Conservation (phyloP, 1,140 invertebrate species). For the Sweltsa coloradensis region DNA sequence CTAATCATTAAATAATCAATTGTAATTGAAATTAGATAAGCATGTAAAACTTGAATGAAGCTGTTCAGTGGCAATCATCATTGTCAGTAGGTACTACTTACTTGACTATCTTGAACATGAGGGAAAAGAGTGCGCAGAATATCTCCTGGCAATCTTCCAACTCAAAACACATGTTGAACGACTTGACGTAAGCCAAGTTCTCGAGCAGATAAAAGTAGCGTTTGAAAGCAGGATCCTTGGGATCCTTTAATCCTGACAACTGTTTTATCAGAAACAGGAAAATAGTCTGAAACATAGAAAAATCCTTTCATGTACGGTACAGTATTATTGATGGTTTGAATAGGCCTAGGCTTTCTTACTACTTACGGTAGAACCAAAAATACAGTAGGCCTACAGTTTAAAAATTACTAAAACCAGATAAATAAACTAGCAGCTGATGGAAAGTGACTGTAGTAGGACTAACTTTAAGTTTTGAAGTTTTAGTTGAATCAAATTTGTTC, state of each 20-base stretch:
- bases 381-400: too few relatives aligned
- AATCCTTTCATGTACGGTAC: too few relatives aligned
- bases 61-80: too few relatives aligned
- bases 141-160: slow-evolving; percentile 95
- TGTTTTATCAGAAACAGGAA: slow-evolving; percentile 95
- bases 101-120: slow-evolving; percentile 97
- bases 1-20: slow-evolving; percentile 6
- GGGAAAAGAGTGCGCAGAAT: slow-evolving; percentile 82
- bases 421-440: too few relatives aligned
- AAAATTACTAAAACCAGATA: too few relatives aligned
- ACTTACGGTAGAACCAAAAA: too few relatives aligned
- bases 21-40: slow-evolving; percentile 5
- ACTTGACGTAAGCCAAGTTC: slow-evolving; percentile 96
- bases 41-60: slow-evolving; percentile 5
- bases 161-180: slow-evolving; percentile 98
- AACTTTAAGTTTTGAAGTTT: too few relatives aligned
- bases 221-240: slow-evolving; percentile 95
- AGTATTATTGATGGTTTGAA: too few relatives aligned
- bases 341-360: too few relatives aligned
- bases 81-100: slow-evolving; percentile 40
- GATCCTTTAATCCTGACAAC: slow-evolving; percentile 84
- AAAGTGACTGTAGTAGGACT: too few relatives aligned
- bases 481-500: too few relatives aligned
- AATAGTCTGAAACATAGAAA: slow-evolving; percentile 57
- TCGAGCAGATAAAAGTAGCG: slow-evolving; percentile 92